Conservation (phyloP, 2,888 invertebrate species). For the Plutella xylostella region DNA sequence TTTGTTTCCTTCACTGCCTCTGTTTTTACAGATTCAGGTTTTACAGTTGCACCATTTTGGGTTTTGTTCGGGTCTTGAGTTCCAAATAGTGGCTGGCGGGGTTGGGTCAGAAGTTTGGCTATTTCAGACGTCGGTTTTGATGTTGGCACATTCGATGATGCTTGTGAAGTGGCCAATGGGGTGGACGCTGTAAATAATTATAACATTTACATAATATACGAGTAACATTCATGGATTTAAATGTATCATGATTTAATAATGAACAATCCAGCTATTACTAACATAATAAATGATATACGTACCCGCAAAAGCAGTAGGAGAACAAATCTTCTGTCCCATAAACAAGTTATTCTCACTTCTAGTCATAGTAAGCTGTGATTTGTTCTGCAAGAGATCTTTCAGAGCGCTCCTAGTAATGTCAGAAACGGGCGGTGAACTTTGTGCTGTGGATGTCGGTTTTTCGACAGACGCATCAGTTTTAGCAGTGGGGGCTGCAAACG, state of each 20-base stretch:
- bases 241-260: neutral
- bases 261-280: too few relatives aligned
- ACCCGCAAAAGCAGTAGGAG: conserved; percentile 43
- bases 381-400: conserved; percentile 39
- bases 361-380: conserved; percentile 27
- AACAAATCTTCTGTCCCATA: conserved; percentile 57
- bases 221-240: too few relatives aligned
- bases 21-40: too few relatives aligned
- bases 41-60: too few relatives aligned
- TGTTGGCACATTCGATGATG: conserved; percentile 18
- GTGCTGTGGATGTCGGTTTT: too few relatives aligned
- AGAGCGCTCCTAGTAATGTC: conserved; percentile 35
- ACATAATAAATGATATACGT: too few relatives aligned
- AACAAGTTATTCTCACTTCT: conserved; percentile 38
- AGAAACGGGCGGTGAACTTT: too few relatives aligned
- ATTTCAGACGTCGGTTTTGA: conserved; percentile 41
- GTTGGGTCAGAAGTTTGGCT: conserved; percentile 39
- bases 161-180: neutral
- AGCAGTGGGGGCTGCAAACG: conserved; percentile 11
- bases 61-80: conserved; percentile 22
- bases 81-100: conserved; percentile 27
- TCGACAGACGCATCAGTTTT: conserved; percentile 35
- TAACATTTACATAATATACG: too few relatives aligned
- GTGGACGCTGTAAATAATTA: conserved; percentile 2
- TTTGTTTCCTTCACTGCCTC: conserved; percentile 34